Percentiles rank a stretch among this genome's conserved stretches.
phyloP scores from a whole-genome alignment of 2,797 vertebrate genomes.

The Varecia variegata region DNA sequence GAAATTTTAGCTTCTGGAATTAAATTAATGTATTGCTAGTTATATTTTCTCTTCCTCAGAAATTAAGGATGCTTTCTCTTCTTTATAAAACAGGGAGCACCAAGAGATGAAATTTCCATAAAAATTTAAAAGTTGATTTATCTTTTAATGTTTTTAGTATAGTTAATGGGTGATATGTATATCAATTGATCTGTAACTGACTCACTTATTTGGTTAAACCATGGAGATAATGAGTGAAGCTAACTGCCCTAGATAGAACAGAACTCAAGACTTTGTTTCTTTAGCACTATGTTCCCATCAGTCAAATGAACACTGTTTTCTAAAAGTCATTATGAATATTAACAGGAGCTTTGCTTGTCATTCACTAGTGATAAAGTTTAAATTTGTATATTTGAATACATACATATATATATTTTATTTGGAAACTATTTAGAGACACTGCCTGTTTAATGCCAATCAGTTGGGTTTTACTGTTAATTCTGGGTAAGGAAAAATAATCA shows the following conservation, averaged over 20 bases:
- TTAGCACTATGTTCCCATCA: background rate
- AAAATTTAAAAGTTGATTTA: conserved; percentile 42
- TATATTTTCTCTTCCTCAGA: conserved; percentile 48
- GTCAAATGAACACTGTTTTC: conserved; percentile 16
- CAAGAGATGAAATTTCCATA: conserved; percentile 49
- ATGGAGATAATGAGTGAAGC: conserved; percentile 22
- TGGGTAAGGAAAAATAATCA: background rate
- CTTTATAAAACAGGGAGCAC: conserved; percentile 13
- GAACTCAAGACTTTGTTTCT: conserved; percentile 20
- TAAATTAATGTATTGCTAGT: conserved; percentile 54
- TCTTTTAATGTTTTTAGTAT: background rate
- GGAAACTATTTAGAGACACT: background rate
- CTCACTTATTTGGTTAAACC: conserved; percentile 31
- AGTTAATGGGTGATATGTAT: background rate
- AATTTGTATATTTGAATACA: background rate
- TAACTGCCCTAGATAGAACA: conserved; percentile 9
- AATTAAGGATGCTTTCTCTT: conserved; percentile 48
- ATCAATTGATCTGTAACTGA: conserved; percentile 36
- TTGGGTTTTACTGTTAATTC: background rate
- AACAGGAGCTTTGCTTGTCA: background rate
- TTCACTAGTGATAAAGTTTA: background rate
- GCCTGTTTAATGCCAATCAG: background rate
- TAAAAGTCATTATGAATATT: background rate
- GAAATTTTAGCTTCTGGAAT: conserved; percentile 61
- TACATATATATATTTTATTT: background rate